A percentile compares a stretch with the other conserved stretches of the same genome.
Evolutionary conservation across 2,797 vertebrate species (phyloP).

Genomic region (Enoplosus armatus): DNA sequence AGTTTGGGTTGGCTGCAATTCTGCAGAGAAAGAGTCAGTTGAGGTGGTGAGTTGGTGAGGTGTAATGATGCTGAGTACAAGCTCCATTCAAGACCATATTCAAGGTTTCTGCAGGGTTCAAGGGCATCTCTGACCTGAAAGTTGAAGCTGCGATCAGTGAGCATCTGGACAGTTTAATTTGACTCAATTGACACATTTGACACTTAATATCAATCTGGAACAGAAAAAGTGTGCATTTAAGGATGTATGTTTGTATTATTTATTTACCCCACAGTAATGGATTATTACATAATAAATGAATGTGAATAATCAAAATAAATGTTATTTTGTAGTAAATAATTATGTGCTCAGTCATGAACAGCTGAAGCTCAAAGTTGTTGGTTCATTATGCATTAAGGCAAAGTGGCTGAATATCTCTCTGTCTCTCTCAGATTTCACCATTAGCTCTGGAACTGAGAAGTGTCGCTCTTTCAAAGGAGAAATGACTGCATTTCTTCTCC

Average conservation of each 20-base stretch:
- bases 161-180: not conserved
- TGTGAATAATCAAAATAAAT: not conserved
- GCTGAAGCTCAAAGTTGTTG: not conserved
- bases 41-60: not conserved
- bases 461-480: not conserved
- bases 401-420: not conserved
- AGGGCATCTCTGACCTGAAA: conserved; percentile 9
- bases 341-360: no score
- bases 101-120: not conserved
- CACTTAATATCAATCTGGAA: not conserved
- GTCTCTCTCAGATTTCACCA: not conserved
- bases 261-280: not conserved
- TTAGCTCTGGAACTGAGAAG: not conserved
- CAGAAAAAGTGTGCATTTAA: not conserved
- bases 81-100: not conserved
- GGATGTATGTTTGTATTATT: not conserved
- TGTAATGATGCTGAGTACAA: not conserved
- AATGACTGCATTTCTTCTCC: not conserved
- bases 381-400: not conserved
- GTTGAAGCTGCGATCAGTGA: conserved; percentile 6
- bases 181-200: not conserved
- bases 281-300: not conserved
- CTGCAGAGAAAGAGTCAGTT: not conserved
- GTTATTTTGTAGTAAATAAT: not conserved
- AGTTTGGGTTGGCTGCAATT: not conserved